Percentiles rank a stretch among this genome's conserved stretches.
Evolutionary conservation across 2,797 vertebrate species (phyloP).

Genomic region (Phrynocephalus vlangalii): DNA sequence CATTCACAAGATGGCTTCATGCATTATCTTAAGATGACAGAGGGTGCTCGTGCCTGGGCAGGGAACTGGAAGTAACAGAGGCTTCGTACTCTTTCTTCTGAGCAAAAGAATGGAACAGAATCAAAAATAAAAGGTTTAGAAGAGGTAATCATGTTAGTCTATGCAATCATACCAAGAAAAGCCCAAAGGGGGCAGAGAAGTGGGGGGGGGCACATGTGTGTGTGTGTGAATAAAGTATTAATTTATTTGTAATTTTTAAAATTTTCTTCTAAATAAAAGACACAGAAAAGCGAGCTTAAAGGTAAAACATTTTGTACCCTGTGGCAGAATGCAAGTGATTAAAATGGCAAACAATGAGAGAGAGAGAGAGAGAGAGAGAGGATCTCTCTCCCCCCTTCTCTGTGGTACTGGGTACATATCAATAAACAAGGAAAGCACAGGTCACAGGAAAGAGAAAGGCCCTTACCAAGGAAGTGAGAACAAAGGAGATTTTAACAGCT

Average conservation of each 20-base stretch:
- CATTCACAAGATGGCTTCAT: not conserved
- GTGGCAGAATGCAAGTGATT: not conserved
- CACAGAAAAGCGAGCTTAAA: not conserved
- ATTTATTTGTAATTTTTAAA: too few relatives aligned
- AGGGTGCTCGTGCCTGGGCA: too few relatives aligned
- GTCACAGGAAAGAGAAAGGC: conserved; percentile 17
- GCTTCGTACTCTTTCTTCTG: not conserved
- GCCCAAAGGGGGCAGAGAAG: too few relatives aligned
- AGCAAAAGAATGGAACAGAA: not conserved
- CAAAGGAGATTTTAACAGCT: conserved; percentile 29
- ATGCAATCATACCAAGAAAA: not conserved
- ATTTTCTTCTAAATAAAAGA: not conserved
- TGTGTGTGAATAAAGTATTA: too few relatives aligned
- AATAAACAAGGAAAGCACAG: not conserved
- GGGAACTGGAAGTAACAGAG: not conserved
- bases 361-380: too few relatives aligned
- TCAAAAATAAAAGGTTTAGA: not conserved
- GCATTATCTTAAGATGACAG: not conserved
- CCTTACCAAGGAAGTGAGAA: conserved; percentile 19
- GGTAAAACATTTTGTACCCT: not conserved
- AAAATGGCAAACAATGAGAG: not conserved
- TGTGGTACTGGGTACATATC: not conserved
- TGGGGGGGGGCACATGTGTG: too few relatives aligned
- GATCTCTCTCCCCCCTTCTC: too few relatives aligned
- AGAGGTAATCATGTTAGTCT: not conserved